Evolutionary conservation across 2,888 invertebrate species (phyloP).

Genomic region (Coecobrya sp.): DNA sequence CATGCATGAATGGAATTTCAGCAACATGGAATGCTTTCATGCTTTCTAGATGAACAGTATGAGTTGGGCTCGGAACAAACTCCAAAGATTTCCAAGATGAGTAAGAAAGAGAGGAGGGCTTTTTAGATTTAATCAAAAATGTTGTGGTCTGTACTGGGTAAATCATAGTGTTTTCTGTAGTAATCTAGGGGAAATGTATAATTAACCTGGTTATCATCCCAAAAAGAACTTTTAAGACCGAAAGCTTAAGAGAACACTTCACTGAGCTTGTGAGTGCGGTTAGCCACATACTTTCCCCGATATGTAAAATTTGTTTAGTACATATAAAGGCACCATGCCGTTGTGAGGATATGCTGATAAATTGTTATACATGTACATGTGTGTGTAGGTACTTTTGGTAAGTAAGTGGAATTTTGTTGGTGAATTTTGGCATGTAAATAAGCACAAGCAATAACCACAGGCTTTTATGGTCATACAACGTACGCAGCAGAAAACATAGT

Average conservation of each 20-base stretch:
- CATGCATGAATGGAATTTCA: conserved; percentile 7
- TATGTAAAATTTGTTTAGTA: not conserved
- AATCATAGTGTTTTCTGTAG: conserved; percentile 29
- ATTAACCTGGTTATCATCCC: conserved; percentile 58
- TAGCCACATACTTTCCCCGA: not conserved
- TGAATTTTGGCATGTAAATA: no score
- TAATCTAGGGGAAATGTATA: conserved; percentile 62
- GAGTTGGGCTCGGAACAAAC: not conserved
- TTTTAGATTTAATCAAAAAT: conserved; percentile 67
- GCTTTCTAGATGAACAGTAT: not conserved
- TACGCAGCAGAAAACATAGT: no score
- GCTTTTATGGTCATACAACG: no score
- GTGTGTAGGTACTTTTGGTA: no score
- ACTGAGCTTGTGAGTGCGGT: not conserved
- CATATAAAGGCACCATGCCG: not conserved
- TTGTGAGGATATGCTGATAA: not conserved
- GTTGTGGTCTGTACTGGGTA: not conserved
- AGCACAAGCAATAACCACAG: no score
- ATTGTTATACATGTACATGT: not conserved
- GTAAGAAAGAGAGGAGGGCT: conserved; percentile 3
- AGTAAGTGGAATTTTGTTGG: no score
- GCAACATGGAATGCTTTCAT: not conserved
- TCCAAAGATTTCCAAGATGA: conserved; percentile 8
- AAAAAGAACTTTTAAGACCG: conserved; percentile 9
- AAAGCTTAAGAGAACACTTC: not conserved